Evolutionary conservation across 2,888 invertebrate species (phyloP).

Genomic region (Bruchidius siliquastri): DNA sequence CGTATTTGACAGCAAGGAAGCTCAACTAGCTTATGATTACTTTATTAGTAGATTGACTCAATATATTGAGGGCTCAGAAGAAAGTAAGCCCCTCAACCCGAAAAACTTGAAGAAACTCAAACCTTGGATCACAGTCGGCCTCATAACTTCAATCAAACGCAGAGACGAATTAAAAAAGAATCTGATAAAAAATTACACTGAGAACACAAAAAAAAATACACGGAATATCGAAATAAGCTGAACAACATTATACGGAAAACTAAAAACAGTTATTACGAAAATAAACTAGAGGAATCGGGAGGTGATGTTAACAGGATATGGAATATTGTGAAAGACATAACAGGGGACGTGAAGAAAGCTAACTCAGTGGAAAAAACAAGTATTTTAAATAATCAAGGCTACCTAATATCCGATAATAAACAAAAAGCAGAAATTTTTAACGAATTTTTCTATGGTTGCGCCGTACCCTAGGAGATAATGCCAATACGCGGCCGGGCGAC

Average conservation of each 20-base stretch:
- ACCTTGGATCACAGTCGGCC: conserved; percentile 10
- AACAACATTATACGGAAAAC: conserved; percentile 8
- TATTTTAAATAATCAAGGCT: too few relatives aligned
- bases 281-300: conserved; percentile 7
- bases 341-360: too few relatives aligned
- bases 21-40: too few relatives aligned
- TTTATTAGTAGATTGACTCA: too few relatives aligned
- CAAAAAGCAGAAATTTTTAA: too few relatives aligned
- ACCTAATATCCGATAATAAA: too few relatives aligned
- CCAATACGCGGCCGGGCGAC: too few relatives aligned
- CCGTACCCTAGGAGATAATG: too few relatives aligned
- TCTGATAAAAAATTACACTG: conserved; percentile 3
- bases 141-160: conserved; percentile 8
- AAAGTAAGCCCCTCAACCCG: not conserved
- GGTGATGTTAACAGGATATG: conserved; percentile 7
- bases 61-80: not conserved
- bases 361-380: too few relatives aligned
- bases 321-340: conserved; percentile 7
- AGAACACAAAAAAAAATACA: conserved; percentile 5
- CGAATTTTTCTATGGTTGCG: too few relatives aligned
- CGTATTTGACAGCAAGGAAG: too few relatives aligned
- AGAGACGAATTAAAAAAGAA: conserved; percentile 7
- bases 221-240: conserved; percentile 10
- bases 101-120: conserved; percentile 8
- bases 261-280: conserved; percentile 10